Evolutionary conservation across 2,888 invertebrate species (phyloP).

Genomic region (Lacanobia oleracea): DNA sequence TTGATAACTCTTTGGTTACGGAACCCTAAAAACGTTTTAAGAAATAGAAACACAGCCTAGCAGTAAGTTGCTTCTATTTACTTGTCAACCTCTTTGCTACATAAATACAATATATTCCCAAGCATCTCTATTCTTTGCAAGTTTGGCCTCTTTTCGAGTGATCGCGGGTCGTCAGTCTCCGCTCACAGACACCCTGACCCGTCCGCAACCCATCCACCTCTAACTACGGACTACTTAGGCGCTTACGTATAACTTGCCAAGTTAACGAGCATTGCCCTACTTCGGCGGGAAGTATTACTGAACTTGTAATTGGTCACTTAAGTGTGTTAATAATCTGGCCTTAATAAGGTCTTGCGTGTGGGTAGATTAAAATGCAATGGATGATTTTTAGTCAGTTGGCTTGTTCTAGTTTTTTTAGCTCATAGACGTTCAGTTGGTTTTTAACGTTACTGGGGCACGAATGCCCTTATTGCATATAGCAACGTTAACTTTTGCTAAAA

Average conservation of each 20-base stretch:
- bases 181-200: conserved; percentile 20
- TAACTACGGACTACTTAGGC: not conserved
- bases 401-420: not conserved
- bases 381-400: not conserved
- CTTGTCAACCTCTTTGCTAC: not conserved
- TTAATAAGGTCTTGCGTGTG: not conserved
- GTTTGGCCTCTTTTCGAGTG: conserved; percentile 13
- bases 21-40: too few relatives aligned
- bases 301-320: conserved; percentile 11
- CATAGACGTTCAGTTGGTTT: not conserved
- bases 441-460: not conserved
- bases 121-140: conserved; percentile 11
- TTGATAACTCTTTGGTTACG: too few relatives aligned
- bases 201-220: conserved; percentile 5
- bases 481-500: not conserved
- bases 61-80: not conserved
- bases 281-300: conserved; percentile 5
- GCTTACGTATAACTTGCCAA: conserved; percentile 38
- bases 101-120: not conserved
- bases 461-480: too few relatives aligned
- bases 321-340: conserved; percentile 7
- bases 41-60: not conserved
- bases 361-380: not conserved
- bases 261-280: conserved; percentile 30
- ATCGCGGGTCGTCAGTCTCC: not conserved